Evolutionary conservation across 2,113 vertebrate genomes (phyloP), one percentile per base, ranked within the genome.

Genomic region (Euleptes europaea): DNA sequence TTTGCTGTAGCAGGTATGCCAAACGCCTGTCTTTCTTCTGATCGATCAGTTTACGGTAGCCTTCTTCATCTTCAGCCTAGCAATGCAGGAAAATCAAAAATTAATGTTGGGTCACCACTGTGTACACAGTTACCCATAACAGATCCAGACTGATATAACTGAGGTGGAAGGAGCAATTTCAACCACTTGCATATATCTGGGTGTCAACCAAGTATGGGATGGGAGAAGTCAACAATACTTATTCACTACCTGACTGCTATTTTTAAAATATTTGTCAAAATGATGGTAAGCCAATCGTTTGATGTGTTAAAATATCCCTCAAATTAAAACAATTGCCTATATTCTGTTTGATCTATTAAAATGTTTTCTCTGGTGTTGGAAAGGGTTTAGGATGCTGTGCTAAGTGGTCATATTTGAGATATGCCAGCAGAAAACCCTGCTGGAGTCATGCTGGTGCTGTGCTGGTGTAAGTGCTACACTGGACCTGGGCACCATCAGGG

Each of bases 21-120:
- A 99, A 93, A 26, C 99, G 98, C 81, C 99, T 97, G 87, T 99
- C 99, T 77, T 99, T 99, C 96, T 99, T 99, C 74, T 99, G 99
- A 93, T 99, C 98, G 14, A 99, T 99, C 2, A 99, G 95, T 77
- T 99, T 99, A 79, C 99, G 95, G 86, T 99, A 99, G 23, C 99
- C 99, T 89, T 99, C 99, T 93, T 99, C 99, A 92, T 99, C 98
- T 95, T 99, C 99, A 47, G 98, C 98, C 99, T 99, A 89, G 35
- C 12, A 69, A 88, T n/a, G 85, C 10, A 75, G 87, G 74, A 70
- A 1, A 85, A 66, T 60, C 17, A 0, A 33, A 28, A 44, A 60
- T 26, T 1, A 67, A 12, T 12, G 9, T 28, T 5, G 51, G 2
- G 14, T 35, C 77, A 17, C 80, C 73, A 79, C 13, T 3, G 6